phyloP scores from a whole-genome alignment of 2,888 invertebrate species.

The Drosophila prolongata region DNA sequence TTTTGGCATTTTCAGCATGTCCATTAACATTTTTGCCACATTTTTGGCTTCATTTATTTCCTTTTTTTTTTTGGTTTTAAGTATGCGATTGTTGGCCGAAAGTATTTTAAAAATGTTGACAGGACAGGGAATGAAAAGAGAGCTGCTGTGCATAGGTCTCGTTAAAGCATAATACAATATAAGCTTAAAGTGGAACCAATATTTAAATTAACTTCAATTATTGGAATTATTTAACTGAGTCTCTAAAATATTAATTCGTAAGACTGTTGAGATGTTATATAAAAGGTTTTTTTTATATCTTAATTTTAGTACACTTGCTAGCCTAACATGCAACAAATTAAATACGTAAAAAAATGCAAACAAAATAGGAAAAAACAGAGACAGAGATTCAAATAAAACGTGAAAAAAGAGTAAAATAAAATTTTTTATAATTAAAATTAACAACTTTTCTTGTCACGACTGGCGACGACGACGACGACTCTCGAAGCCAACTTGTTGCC shows the following conservation, averaged over 20 bases:
- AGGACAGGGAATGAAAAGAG: not conserved
- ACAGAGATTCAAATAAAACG: constrained; percentile 19
- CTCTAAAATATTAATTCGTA: too few relatives aligned
- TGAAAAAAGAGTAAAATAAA: constrained; percentile 34
- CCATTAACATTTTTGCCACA: constrained; percentile 61
- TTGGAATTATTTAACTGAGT: not conserved
- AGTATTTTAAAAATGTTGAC: constrained; percentile 24
- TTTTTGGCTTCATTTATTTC: constrained; percentile 25
- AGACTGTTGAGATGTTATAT: too few relatives aligned
- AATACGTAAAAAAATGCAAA: constrained; percentile 39
- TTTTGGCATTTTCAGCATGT: constrained; percentile 67
- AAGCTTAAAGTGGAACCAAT: not conserved
- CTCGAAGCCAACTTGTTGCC: constrained; percentile 40
- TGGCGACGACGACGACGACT: constrained; percentile 35
- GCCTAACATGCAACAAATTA: constrained; percentile 51
- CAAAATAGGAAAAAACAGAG: constrained; percentile 23
- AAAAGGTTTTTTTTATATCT: too few relatives aligned
- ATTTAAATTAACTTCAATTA: not conserved
- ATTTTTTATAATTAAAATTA: constrained; percentile 75
- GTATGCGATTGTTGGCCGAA: constrained; percentile 27
- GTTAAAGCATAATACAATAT: not conserved
- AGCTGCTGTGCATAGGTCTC: not conserved
- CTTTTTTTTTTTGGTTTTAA: not conserved
- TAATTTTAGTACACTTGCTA: not conserved
- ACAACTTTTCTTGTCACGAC: constrained; percentile 81